phyloP scores from a whole-genome alignment of 2,888 invertebrate species.

The Drosophila paranaensis region DNA sequence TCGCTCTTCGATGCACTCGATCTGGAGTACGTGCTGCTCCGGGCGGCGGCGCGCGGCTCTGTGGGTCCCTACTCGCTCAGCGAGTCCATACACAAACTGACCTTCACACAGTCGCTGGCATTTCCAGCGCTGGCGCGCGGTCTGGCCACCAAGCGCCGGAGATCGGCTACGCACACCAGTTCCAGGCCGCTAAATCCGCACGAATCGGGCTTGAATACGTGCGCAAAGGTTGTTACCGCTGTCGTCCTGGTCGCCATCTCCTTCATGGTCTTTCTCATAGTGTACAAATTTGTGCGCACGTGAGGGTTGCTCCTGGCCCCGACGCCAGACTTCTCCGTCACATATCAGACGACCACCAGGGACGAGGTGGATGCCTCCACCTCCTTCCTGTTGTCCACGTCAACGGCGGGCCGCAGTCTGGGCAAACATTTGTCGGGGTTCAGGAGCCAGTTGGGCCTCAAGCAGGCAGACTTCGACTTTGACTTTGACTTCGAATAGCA shows the following conservation, averaged over 20 bases:
- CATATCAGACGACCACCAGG: constrained; percentile 78
- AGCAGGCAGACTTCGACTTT: constrained; percentile 67
- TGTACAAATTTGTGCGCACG: constrained; percentile 90
- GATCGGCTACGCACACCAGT: constrained; percentile 86
- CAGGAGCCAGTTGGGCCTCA: constrained; percentile 83
- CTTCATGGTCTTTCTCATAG: constrained; percentile 90
- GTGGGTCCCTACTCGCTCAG: constrained; percentile 90
- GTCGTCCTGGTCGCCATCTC: constrained; percentile 89
- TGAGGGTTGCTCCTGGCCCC: constrained; percentile 91
- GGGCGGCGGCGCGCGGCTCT: constrained; percentile 89
- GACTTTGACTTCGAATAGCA: constrained; percentile 26
- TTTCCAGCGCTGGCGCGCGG: constrained; percentile 90
- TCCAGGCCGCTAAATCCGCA: constrained; percentile 87
- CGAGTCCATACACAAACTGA: constrained; percentile 90
- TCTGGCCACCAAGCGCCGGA: constrained; percentile 87
- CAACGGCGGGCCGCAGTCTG: constrained; percentile 68
- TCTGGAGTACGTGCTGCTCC: constrained; percentile 88
- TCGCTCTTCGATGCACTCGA: constrained; percentile 90
- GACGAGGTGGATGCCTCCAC: constrained; percentile 60
- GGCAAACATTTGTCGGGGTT: constrained; percentile 84
- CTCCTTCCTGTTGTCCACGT: constrained; percentile 35
- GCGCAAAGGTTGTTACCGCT: constrained; percentile 90
- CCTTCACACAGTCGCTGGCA: constrained; percentile 90
- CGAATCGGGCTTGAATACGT: constrained; percentile 89
- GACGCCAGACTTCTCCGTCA: constrained; percentile 84